Base-by-base conservation (phyloP, 2,888 invertebrate species). In the Leptopilina drosophilae region DNA sequence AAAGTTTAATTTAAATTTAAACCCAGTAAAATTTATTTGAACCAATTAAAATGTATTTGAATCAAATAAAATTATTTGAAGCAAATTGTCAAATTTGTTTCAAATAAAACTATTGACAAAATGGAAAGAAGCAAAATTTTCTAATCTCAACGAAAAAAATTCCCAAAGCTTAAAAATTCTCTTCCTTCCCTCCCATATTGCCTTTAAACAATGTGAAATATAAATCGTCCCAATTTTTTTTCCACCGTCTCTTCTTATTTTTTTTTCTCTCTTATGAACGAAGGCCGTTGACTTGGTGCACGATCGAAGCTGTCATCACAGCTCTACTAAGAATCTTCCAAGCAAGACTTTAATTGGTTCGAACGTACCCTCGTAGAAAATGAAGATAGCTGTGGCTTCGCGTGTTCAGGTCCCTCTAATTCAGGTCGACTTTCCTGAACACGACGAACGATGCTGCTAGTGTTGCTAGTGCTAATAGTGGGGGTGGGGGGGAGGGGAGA, bases 331-430 rank as follows among this genome's bases (percentile, higher is more conserved):
- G 53, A 69, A 69, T 69, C 69, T 69, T 53, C 69, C 20, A 33
- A 53, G 53, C 33, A 53, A 26, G 56, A 56, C 33, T 73, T 73
- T 73, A 73, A 73, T 73, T 56, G 73, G 56, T 73, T 73, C 33
- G 33, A 73, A 56, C 56, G 53, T 53, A 73, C 73, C 73, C 73
- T 73, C 73, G 33, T 14, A 26, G 15, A 56, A 53, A 73, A 73
- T 73, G 73, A 53, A 56, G 73, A 56, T 56, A 73, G 73, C 33
- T 73, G 73, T 26, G 73, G 73, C 53, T 73, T 73, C 33, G 73
- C 73, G 53, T 73, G 56, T 73, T 56, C 73, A 53, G 73, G 56
- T 73, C 53, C 53, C 33, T 53, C 56, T 73, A 53, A 73, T 73
- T 56, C 56, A 53, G 40, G 56, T n/a, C 56, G 73, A 73, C 56